phyloP scores from a whole-genome alignment of 2,888 invertebrate species.

The Isoperla grammatica region DNA sequence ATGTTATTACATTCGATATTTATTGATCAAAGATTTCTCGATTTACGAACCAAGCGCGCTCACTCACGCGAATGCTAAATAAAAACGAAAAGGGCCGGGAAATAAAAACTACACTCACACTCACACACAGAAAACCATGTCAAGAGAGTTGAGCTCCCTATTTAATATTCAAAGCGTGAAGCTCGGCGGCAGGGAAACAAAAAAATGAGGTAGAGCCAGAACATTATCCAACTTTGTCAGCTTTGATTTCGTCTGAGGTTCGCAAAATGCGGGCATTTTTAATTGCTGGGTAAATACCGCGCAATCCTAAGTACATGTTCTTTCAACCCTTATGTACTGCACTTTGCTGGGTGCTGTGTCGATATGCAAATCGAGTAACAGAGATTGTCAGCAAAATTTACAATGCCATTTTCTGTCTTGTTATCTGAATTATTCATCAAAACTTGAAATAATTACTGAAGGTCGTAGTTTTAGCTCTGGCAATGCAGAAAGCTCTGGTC shows the following conservation, averaged over 20 bases:
- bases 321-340: neutral
- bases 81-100: conserved; percentile 1
- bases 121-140: conserved; percentile 1
- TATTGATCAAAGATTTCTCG: conserved; percentile 44
- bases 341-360: neutral
- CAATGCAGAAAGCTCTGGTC: neutral
- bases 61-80: conserved; percentile 15
- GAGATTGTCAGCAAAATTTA: conserved; percentile 6
- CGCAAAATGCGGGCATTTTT: neutral
- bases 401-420: conserved; percentile 2
- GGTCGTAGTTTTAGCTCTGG: neutral
- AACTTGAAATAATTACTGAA: no score
- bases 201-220: neutral
- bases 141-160: neutral
- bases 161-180: conserved; percentile 5
- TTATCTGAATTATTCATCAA: conserved; percentile 4
- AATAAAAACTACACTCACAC: neutral
- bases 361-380: neutral
- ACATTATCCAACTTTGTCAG: neutral
- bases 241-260: neutral
- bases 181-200: neutral
- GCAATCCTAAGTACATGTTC: neutral
- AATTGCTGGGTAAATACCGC: conserved; percentile 1
- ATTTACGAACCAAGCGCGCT: conserved; percentile 15
- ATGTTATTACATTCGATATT: conserved; percentile 40